Evolutionary conservation across 2,888 invertebrate genomes (phyloP), one percentile per base, ranked within the genome.

Genomic region (Nebria salina): DNA sequence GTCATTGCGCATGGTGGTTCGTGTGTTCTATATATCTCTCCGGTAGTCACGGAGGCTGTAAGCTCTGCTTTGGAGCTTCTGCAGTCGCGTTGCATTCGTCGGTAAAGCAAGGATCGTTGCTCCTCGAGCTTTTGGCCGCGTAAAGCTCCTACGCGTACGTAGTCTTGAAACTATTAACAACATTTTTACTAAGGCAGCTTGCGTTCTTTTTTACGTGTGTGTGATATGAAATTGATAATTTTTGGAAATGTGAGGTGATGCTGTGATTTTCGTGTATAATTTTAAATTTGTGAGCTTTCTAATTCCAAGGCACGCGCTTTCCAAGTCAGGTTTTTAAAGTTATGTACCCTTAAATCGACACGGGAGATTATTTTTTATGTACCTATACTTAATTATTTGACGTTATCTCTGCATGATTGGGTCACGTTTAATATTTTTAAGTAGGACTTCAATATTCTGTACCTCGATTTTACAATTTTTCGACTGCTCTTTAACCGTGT

Each of bases 1-100:
- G 54, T 54, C 54, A 54, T 54, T 54, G 54, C 54, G 54, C 54
- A 54, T 54, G 54, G 54, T 54, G 54, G 8, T 54, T 8, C 13
- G 13, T 54, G 54, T 54, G 54, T 7, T 54, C 54, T 54, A 54
- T 54, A 54, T 54, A 54, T 54, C 54, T 54, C 54, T 54, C 13
- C 13, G 54, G 54, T 54, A 41, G 72, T 43, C 43, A 25, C 43
- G 73, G 43, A 73, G 43, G 42, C 73, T 73, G 73, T 20, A 65
- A 65, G 72, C 25, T 34, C 13, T 9, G 76, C 76, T 77, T 34
- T 20, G 68, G 42, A 79, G 79, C 79, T 80, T 70, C 54, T 65
- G 72, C 75, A 80, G 80, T 80, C 75, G 80, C 75, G 80, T 75
- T 80, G 80, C 75, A 75, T 20, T 25, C 80, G 80, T 65, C 75